Evolutionary conservation across 2,888 invertebrate species (phyloP), one percentile per base, ranked within the genome.

Genomic region (Phanerotoma sp.): DNA sequence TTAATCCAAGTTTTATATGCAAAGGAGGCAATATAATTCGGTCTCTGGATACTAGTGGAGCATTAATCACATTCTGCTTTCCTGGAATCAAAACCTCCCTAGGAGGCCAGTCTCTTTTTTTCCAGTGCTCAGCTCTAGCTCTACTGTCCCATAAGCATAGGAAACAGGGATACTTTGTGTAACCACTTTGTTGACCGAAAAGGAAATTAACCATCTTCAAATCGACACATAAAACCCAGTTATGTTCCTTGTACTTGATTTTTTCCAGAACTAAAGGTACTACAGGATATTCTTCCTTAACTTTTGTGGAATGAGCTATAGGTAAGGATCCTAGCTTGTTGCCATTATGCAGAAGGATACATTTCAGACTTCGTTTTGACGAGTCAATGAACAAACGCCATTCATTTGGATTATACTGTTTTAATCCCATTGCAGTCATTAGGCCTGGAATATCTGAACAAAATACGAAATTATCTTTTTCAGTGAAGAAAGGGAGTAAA

Each of bases 131-230:
- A 22, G 61, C 28, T 49, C 54, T 61, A 33, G 58, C 62, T 56
- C 63, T 51, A 40, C 66, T 66, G 49, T 66, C 64, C 65, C 66
- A 66, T 16, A 61, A 21, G 51, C 64, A 67, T 11, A 67, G 49
- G 45, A 65, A 66, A 50, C 61, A 65, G 7, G 61, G 55, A 51
- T 55, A 63, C 52, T 66, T 68, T 13, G 63, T 69, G 49, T 60
- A 65, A 18, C 63, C 63, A 44, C 60, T 50, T 60, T 67, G 63
- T 28, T 58, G 57, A 11, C 65, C 64, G 10, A 66, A 51, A 16
- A 66, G 46, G 28, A 44, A 28, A 25, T 20, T 28, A 13, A 44
- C 22, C 44, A 44, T 44, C 55, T 37, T 35, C n/a, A 62, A 50
- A 54, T 61, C 60, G 13, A 54, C 62, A 54, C 62, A 63, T 33